Evolutionary conservation across 1,140 invertebrate species (phyloP), one percentile per base, ranked within the genome.

Genomic region (Scaptomyza hsui): DNA sequence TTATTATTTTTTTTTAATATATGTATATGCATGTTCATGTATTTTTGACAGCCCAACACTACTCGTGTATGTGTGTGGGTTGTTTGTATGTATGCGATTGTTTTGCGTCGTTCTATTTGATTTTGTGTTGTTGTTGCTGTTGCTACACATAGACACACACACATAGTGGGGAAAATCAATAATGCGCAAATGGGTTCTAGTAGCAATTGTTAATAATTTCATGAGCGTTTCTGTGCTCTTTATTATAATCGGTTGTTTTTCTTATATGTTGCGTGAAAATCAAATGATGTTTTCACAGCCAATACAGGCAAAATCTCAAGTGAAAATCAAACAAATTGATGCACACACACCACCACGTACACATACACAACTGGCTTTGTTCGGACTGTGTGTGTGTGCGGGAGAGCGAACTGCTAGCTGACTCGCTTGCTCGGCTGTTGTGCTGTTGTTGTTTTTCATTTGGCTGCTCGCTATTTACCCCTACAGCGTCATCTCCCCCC

Each of bases 101-200:
- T 85, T 85, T 85, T 85, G 81, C 81, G 81, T 85, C 81, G 81
- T 85, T 82, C 70, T 55, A 57, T 74, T 81, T 69, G 60, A 45
- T 67, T 64, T 37, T 59, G 16, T 76, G 26, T 77, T 75, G 57
- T 70, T 83, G 64, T 62, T 76, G 53, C 55, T 75, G 53, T 63
- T 75, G 53, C 65, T 68, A 41, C 42, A 56, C 53, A 47, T n/a
- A 35, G n/a, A 59, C 41, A 47, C 16, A 47, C 26, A 47, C 24
- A 35, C 16, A 29, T 18, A 68, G 39, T 53, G 56, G 48, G 45
- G 80, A 86, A 86, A 85, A 85, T 85, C 81, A 81, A 85, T 85
- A 85, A 79, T 85, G 81, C 81, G 81, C 81, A 85, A 74, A 86
- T 85, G 53, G 57, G 18, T 21, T 44, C 24, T 65, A 60, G 37